Evolutionary conservation across 2,113 vertebrate genomes (phyloP), one percentile per base, ranked within the genome.

Genomic region (Lepisosteus osseus): DNA sequence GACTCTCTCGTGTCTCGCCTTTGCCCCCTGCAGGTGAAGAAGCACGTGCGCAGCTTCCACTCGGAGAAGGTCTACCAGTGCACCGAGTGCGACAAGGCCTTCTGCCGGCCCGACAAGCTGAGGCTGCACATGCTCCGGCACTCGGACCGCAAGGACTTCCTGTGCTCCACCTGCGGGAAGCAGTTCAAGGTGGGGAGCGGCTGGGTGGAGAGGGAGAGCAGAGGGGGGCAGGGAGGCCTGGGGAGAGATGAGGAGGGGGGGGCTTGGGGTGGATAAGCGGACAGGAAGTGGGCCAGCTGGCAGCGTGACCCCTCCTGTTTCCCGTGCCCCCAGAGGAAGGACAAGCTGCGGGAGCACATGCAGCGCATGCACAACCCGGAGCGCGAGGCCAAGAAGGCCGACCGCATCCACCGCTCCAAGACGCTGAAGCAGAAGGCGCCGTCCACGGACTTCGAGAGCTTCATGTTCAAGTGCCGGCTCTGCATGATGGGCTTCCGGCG

Each of bases 401-500:
- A 98, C 77, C 92, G 96, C 3, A 94, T 93, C 74, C 95, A 96
- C 74, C 95, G 95, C 73, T 94, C 95, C 40, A 99, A 99, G 79
- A 86, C 95, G 0, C 94, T 97, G 80, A 99, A 98, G 71, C 94
- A 95, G 2, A 97, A 97, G 0, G 92, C 95, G 1, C 96, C 96
- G 0, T 94, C 95, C 78, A 94, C 94, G 0, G 97, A 99, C 88
- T 96, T 98, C 0, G 97, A 99, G 80, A 99, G 96, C 91, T 99
- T 97, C 85, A 93, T 97, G 77, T 99, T 99, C 88, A 99, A 99
- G 84, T 99, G 97, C 83, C 91, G 97, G 1, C 83, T 98, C 44
- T 99, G 97, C 45, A 99, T 99, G 97, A 99, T 99, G 97, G 97
- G 97, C 13, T 99, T 99, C 86, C 92, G 97, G 55, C 90, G 97